These are phyloP conservation scores for Drosophila paranaensis DNA, from an alignment of 2,888 invertebrate species.

Conservation along the genomic window DNA sequence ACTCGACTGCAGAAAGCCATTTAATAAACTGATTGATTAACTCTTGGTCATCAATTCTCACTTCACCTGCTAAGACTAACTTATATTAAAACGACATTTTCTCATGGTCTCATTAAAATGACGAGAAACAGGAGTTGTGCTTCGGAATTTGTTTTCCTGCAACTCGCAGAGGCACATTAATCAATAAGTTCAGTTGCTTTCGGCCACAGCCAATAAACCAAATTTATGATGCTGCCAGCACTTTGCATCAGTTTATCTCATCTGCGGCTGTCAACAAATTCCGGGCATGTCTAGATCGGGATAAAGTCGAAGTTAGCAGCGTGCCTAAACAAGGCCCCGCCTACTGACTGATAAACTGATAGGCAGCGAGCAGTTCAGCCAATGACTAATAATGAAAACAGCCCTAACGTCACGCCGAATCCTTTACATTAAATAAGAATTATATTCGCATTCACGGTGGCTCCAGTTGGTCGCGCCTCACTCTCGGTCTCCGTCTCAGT, in stretches of 20 bases:
- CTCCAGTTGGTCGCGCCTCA: slow-evolving; percentile 44
- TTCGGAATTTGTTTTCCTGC: neutral
- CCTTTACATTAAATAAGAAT: slow-evolving; percentile 28
- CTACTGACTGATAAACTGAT: slow-evolving; percentile 56
- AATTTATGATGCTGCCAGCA: slow-evolving; percentile 15
- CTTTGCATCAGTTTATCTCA: slow-evolving; percentile 41
- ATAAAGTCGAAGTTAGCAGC: slow-evolving; percentile 30
- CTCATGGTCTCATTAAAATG: neutral
- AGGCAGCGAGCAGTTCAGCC: slow-evolving; percentile 20
- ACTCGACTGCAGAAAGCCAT: neutral
- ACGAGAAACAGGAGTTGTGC: neutral
- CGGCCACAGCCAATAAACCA: slow-evolving; percentile 28
- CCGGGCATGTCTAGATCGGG: slow-evolving; percentile 36
- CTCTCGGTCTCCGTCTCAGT: neutral
- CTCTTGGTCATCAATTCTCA: neutral
- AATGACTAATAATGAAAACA: slow-evolving; percentile 42
- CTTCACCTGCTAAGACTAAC: neutral
- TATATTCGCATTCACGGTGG: slow-evolving; percentile 22
- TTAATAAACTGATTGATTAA: neutral
- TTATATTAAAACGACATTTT: neutral
- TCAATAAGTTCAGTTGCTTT: slow-evolving; percentile 44
- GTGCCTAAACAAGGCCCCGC: no score
- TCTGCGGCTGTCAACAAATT: slow-evolving; percentile 52
- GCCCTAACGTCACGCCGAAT: slow-evolving; percentile 29
- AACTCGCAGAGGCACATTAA: neutral